Evolutionary conservation across 2,113 vertebrate species (phyloP), one percentile per base, ranked within the genome.

Genomic region (Pionites leucogaster): DNA sequence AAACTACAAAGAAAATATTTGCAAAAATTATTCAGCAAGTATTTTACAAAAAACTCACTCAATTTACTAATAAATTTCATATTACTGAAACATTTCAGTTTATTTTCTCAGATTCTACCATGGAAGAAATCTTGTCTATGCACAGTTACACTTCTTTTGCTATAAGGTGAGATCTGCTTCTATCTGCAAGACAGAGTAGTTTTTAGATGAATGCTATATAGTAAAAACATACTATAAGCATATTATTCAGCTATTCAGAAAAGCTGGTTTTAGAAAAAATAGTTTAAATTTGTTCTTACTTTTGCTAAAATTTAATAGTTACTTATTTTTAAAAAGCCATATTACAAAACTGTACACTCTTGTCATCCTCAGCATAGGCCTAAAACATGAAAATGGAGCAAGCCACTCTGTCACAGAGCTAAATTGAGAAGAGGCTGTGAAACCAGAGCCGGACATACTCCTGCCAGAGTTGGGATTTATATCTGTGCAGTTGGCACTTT

Each of bases 141-240:
- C 8, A 47, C 17, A 76, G 28, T 22, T 18, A 59, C 1, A 11
- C 2, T 57, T 90, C 8, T 11, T 17, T 62, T 41, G 17, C 31
- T 64, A 13, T 46, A 17, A 93, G 15, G 25, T n/a, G 15, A 69
- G 14, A 67, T 18, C 37, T 67, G 65, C 5, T 72, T 90, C 44
- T 53, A 9, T 12, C 5, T 53, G 17, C 53, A 74, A 15, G 6
- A 82, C 0, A 2, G 20, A 0, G 0, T 50, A 1, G 0, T 33
- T 88, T 91, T 82, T n/a, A 47, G 69, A 8, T 14, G 31, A 81
- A 39, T 74, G 22, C 19, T 68, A 50, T 4, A 18, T 3, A 55
- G 18, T 57, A 27, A 41, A 71, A 91, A 50, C 3, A 78, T 78
- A 47, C 4, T 42, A 12, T 17, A 15, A n/a, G 27, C 19, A 52